A percentile compares a stretch with the other conserved stretches of the same genome.
These are phyloP conservation scores for Halocynthia roretzi DNA, from an alignment of 23 tunicate species.

Conservation along the genomic window DNA sequence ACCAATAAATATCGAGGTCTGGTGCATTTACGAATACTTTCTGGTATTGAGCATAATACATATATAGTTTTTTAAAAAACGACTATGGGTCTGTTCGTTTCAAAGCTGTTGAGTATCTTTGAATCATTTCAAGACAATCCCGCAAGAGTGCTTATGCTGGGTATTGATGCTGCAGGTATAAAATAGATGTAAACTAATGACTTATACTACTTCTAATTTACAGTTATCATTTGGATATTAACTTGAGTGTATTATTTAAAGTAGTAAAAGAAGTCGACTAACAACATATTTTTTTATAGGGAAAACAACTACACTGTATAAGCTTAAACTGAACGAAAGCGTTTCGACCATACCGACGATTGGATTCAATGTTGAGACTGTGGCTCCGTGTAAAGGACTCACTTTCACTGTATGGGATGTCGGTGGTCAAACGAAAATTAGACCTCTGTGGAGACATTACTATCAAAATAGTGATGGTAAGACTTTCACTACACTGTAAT, in stretches of 20 bases:
- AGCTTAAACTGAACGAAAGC: slow-evolving; percentile 35
- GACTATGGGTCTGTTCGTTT: slow-evolving; percentile 39
- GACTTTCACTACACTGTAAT: neutral
- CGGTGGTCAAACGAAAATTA: slow-evolving; percentile 76
- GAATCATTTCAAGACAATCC: slow-evolving; percentile 33
- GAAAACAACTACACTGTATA: slow-evolving; percentile 57
- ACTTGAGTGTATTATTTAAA: too few relatives aligned
- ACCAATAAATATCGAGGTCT: too few relatives aligned
- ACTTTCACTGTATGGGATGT: slow-evolving; percentile 90
- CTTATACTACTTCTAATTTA: too few relatives aligned
- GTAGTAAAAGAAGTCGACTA: too few relatives aligned
- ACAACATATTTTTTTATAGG: slow-evolving; percentile 20
- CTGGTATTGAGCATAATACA: too few relatives aligned
- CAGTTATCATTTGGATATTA: too few relatives aligned
- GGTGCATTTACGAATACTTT: too few relatives aligned
- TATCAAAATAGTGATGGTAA: slow-evolving; percentile 79
- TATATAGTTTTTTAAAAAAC: too few relatives aligned
- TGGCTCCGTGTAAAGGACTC: slow-evolving; percentile 66
- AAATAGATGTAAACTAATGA: too few relatives aligned
- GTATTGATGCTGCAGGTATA: slow-evolving; percentile 61
- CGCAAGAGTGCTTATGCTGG: slow-evolving; percentile 50
- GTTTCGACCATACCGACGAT: slow-evolving; percentile 65
- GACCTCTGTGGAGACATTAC: slow-evolving; percentile 82
- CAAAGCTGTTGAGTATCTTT: slow-evolving; percentile 33
- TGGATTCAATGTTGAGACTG: slow-evolving; percentile 76